Base-by-base conservation (phyloP, 2,797 vertebrate genomes). In the Nothura maculosa region DNA sequence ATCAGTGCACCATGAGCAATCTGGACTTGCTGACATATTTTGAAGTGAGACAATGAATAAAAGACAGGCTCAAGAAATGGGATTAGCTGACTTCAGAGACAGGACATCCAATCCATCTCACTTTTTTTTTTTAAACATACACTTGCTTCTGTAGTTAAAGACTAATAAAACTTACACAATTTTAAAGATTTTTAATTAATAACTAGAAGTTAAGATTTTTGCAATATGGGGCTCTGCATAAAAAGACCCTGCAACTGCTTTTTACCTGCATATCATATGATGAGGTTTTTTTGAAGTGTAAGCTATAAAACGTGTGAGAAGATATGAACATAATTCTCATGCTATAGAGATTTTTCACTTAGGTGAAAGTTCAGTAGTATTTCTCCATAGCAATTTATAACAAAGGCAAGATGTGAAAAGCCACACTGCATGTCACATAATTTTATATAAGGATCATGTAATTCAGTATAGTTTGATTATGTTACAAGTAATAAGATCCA, bases 1-100 rank as follows among this genome's bases (percentile, higher is more conserved):
- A 52, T 40, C 47, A 77, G 57, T 85, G 38, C 86, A 96, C 90
- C 57, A 47, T 28, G 79, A 63, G 50, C 77, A 48, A 83, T 77
- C 30, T 62, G 64, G 72, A 80, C 40, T 21, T 85, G 15, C 43
- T 80, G 34, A 55, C 66, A 50, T 75, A 85, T 83, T 63, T 90
- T 36, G 81, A 7, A 74, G 22, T 19, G 28, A 93, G 34, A 70
- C 19, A 70, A 45, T 7, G 2, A 86, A 73, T 66, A 60, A 79
- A 74, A 34, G 83, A 47, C 8, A 55, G 25, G n/a, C 60, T 87
- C 63, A 75, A 81, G 60, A 90, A 84, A 90, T 34, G 9, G 60
- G 86, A 93, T 52, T 12, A 60, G 30, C n/a, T 76, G 45, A 58
- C 27, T 66, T 60, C 21, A 52, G 32, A 60, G 19, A 73, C 24